phyloP scores from a whole-genome alignment of 1,140 invertebrate genomes.

The Nebria ingens region DNA sequence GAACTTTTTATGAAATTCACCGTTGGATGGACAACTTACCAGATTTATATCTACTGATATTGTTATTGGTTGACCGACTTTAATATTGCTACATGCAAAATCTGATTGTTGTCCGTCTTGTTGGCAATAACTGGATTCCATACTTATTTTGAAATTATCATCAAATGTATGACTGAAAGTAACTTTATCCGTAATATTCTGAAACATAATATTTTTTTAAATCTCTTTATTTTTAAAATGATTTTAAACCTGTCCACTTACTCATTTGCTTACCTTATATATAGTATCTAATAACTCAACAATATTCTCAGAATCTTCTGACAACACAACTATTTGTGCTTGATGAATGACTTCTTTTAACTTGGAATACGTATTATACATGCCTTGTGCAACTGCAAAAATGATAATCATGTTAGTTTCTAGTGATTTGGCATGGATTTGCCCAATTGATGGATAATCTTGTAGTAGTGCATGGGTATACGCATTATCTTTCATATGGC shows the following conservation, averaged over 20 bases:
- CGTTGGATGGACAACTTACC: not conserved
- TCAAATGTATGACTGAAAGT: not conserved
- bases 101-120: not conserved
- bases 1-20: conserved; percentile 32
- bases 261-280: not conserved
- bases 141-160: not conserved
- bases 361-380: conserved; percentile 73
- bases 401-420: conserved; percentile 94
- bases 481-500: conserved; percentile 58
- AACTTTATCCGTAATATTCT: not conserved
- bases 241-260: too few relatives aligned
- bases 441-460: conserved; percentile 97
- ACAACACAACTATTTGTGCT: conserved; percentile 74
- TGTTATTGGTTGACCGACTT: not conserved
- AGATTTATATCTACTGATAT: not conserved
- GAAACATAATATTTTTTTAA: too few relatives aligned
- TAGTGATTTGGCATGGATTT: conserved; percentile 67
- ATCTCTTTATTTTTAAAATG: too few relatives aligned
- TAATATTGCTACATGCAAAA: not conserved
- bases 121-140: not conserved
- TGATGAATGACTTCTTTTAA: conserved; percentile 71
- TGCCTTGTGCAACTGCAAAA: conserved; percentile 90
- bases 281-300: not conserved
- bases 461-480: conserved; percentile 73
- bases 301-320: conserved; percentile 71